Percentiles rank a stretch among this genome's conserved stretches.
Evolutionary conservation across 2,888 invertebrate species (phyloP).

Genomic region (Scaptomyza flava): DNA sequence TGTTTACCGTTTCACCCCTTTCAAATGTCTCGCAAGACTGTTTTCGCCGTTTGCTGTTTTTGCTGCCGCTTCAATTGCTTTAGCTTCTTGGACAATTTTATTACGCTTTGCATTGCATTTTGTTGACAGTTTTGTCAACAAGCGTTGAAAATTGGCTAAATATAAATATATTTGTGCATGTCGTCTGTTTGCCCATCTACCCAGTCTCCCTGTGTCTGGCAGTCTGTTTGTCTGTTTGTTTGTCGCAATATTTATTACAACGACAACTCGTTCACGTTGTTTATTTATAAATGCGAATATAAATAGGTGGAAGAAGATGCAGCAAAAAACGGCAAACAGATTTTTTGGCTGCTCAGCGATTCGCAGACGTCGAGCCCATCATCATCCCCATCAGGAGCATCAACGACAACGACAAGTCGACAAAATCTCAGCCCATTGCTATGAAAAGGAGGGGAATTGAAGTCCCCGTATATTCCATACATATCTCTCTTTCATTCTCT

Average conservation of each 20-base stretch:
- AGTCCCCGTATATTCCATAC: not conserved
- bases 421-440: slow-evolving; percentile 26
- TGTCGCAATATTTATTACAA: slow-evolving; percentile 77
- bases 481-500: slow-evolving; percentile 5
- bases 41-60: slow-evolving; percentile 1
- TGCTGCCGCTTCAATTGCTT: slow-evolving; percentile 49
- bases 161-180: slow-evolving; percentile 74
- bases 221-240: slow-evolving; percentile 42
- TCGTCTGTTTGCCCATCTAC: slow-evolving; percentile 60
- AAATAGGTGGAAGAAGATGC: slow-evolving; percentile 71
- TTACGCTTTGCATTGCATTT: slow-evolving; percentile 79
- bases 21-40: slow-evolving; percentile 12
- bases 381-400: slow-evolving; percentile 50
- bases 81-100: slow-evolving; percentile 77
- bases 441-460: not conserved
- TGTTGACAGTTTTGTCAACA: slow-evolving; percentile 85
- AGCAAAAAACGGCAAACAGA: slow-evolving; percentile 39
- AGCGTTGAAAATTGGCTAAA: slow-evolving; percentile 85
- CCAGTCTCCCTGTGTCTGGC: slow-evolving; percentile 1
- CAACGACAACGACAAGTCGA: slow-evolving; percentile 42
- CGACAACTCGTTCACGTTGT: slow-evolving; percentile 77
- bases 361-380: slow-evolving; percentile 31
- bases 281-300: slow-evolving; percentile 81
- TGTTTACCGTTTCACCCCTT: slow-evolving; percentile 30
- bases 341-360: slow-evolving; percentile 62